Base-by-base conservation (phyloP, 2,113 vertebrate species). In the Crotophaga sulcirostris region DNA sequence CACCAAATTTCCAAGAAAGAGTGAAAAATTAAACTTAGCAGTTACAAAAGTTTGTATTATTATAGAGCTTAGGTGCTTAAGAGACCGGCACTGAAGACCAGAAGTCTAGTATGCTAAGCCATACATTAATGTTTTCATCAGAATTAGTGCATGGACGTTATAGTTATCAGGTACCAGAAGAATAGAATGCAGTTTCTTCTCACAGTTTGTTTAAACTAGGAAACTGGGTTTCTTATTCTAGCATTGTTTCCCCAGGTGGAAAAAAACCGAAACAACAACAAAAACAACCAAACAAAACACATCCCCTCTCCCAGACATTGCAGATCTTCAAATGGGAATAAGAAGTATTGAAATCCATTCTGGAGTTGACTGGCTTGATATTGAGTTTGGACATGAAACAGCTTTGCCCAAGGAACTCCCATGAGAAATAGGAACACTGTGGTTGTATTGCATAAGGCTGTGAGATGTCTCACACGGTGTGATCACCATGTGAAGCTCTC, bases 251-350 rank as follows among this genome's bases (percentile, higher is more conserved):
- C 26, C 23, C 9, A 44, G 38, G 38, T 72, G 54, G 33, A 45
- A 87, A 89, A 84, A 6, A 2, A 3, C 7, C 13, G 12, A 62
- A 66, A 55, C 44, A 75, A 47, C 19, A 4, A 16, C 54, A 75
- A 47, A 7, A 3, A 16, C 54, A 10, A 26, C 3, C 11, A 42
- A 29, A 34, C 3, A 29, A 29, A 49, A 33, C 28, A 16, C 20
- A 8, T 9, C 33, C 8, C 4, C 16, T 5, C 23, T 23, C n/a
- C 42, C 20, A 29, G 60, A 4, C 9, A 29, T 0, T 33, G 34
- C 66, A 23, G n/a, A 45, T 40, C 23, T 88, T 81, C 47, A 55
- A 6, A 36, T 6, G 60, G 24, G 26, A 76, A 9, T 67, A 72
- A 69, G 28, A 28, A 70, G 19, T 8, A 13, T 17, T 76, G 36